A percentile compares a stretch with the other conserved stretches of the same genome.
Conservation (phyloP, 2,888 invertebrate species). For the Limulus polyphemus region DNA sequence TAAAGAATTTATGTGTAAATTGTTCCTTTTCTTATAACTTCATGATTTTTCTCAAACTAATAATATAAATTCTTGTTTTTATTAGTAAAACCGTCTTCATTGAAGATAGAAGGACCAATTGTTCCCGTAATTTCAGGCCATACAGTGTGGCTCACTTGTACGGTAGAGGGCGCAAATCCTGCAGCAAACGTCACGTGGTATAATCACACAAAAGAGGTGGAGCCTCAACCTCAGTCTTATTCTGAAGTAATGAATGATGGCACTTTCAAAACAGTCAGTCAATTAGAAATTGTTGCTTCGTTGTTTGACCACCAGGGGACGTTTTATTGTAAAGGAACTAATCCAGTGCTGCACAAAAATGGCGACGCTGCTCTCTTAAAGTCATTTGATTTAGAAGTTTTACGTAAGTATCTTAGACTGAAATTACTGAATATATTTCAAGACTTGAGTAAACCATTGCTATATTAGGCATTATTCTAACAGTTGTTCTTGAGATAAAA, state of each 20-base stretch:
- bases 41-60: no score
- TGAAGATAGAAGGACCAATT: slow-evolving; percentile 22
- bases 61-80: no score
- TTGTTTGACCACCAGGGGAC: slow-evolving; percentile 25
- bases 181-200: slow-evolving; percentile 26
- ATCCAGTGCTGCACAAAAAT: slow-evolving; percentile 22
- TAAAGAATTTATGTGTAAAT: no score
- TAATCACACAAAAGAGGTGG: slow-evolving; percentile 20
- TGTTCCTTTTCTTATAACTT: no score
- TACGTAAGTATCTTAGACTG: slow-evolving; percentile 21
- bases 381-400: slow-evolving; percentile 25
- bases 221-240: slow-evolving; percentile 6
- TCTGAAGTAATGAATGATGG: slow-evolving; percentile 17
- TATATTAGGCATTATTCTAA: no score
- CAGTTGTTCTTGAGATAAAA: no score
- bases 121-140: slow-evolving; percentile 21
- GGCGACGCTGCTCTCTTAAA: slow-evolving; percentile 22
- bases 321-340: slow-evolving; percentile 27
- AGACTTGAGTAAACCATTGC: no score
- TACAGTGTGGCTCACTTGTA: slow-evolving; percentile 21
- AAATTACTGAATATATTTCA: no score
- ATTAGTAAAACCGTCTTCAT: slow-evolving; percentile 15
- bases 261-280: slow-evolving; percentile 19
- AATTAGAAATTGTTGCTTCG: slow-evolving; percentile 21
- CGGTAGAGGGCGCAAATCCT: slow-evolving; percentile 26